phyloP scores from a whole-genome alignment of 2,888 invertebrate genomes.

The Eugnorisma glareosa region DNA sequence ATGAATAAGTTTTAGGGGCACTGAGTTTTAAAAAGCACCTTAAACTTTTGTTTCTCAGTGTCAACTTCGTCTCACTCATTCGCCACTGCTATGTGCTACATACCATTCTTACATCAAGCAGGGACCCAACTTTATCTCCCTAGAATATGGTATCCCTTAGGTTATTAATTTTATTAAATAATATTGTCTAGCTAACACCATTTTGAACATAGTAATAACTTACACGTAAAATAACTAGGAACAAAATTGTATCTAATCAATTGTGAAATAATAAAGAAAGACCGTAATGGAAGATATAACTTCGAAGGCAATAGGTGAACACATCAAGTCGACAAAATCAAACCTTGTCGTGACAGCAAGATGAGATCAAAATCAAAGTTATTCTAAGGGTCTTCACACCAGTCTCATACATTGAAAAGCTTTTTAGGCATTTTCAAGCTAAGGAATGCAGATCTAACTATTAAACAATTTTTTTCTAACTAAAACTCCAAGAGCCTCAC shows the following conservation, averaged over 20 bases:
- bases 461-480: constrained; percentile 18
- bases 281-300: constrained; percentile 56
- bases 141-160: constrained; percentile 16
- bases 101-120: constrained; percentile 24
- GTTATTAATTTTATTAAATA: constrained; percentile 38
- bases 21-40: constrained; percentile 41
- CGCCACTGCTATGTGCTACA: background rate
- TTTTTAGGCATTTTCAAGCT: constrained; percentile 10
- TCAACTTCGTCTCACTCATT: constrained; percentile 7
- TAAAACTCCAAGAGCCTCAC: constrained; percentile 3
- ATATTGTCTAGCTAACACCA: constrained; percentile 59
- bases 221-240: constrained; percentile 61
- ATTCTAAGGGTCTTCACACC: constrained; percentile 51
- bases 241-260: constrained; percentile 51
- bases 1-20: background rate
- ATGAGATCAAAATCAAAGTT: constrained; percentile 64
- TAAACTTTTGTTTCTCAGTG: constrained; percentile 13
- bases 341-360: constrained; percentile 67
- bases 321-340: constrained; percentile 68
- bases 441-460: constrained; percentile 14
- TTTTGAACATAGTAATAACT: constrained; percentile 51
- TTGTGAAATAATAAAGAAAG: constrained; percentile 43
- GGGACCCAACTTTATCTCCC: constrained; percentile 2
- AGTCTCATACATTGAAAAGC: constrained; percentile 9
- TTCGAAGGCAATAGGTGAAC: constrained; percentile 74